Evolutionary conservation across 1,140 invertebrate genomes (phyloP).

Genomic region (Acyrthosiphon pisum): DNA sequence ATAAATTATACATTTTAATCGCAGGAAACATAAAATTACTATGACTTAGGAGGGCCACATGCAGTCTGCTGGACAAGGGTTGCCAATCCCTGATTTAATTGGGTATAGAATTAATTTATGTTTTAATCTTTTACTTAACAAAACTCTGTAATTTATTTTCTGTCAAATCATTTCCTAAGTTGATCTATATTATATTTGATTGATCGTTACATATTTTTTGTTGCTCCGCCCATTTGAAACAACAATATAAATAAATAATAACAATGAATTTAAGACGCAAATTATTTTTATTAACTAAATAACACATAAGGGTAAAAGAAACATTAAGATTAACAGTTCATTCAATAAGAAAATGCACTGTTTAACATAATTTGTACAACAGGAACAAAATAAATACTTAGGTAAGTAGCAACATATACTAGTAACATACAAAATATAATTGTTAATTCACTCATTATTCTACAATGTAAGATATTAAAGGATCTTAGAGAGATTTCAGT

Average conservation of each 20-base stretch:
- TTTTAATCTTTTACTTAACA: background rate
- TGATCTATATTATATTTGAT: background rate
- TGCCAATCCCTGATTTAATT: background rate
- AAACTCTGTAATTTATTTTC: background rate
- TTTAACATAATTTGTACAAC: background rate
- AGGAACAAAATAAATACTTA: slow-evolving; percentile 23
- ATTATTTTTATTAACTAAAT: background rate
- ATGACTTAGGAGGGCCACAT: no score
- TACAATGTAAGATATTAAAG: no score
- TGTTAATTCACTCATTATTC: no score
- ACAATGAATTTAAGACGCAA: background rate
- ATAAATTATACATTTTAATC: no score
- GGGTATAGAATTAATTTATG: background rate
- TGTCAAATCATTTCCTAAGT: background rate
- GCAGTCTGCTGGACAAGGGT: no score
- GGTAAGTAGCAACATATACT: background rate
- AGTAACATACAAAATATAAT: background rate
- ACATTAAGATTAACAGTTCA: background rate
- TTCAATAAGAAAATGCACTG: background rate
- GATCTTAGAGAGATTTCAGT: no score
- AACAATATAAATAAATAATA: background rate
- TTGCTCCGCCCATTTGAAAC: background rate
- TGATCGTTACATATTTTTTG: background rate
- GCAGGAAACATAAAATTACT: no score
- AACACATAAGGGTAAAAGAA: background rate